Base-by-base conservation (phyloP, 2,888 invertebrate species). In the Drosophila suboccidentalis region DNA sequence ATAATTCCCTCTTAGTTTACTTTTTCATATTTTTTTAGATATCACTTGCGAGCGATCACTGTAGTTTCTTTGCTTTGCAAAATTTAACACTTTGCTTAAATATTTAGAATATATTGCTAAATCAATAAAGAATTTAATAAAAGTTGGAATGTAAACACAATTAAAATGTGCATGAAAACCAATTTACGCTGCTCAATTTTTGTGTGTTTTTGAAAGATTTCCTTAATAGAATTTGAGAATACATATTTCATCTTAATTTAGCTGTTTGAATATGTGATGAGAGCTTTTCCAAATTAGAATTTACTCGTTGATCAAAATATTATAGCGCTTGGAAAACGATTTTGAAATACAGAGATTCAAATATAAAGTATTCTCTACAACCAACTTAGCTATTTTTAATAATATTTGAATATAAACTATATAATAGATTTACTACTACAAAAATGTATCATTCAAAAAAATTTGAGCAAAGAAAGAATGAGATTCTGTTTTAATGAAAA, bases 101-200 rank as follows among this genome's bases (percentile, higher is more conserved):
- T 41, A 17, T 41, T 41, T 10, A 17, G 17, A 17, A 10, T 4
- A 41, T 17, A 17, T 41, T 41, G 41, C 10, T 11, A 41, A 41
- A 41, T 41, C 17, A 41, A 41, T 41, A 17, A 41, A 8, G 15
- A 41, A 17, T 41, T 15, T 15, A 4, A 17, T 17, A 41, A 17
- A 41, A 17, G 4, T 17, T 17, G 10, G 4, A 41, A 17, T 17
- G 41, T 41, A 41, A 39, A 15, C 38, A 39, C 15, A 15, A 39
- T 39, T n/a, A 39, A 39, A 39, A 39, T 39, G 38, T 38, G n/a
- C 38, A 38, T 38, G n/a, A n/a, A 38, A 36, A 41, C 3, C 17
- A 9, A 41, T 17, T 17, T 3, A 17, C 9, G 17, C 17, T 10
- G 3, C 1, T 17, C 9, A 17, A 15, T n/a, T 38, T 38, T 11